A percentile compares a stretch with the other conserved stretches of the same genome.
These are phyloP conservation scores for Sarcophaga variegata DNA, from an alignment of 2,888 invertebrate species.

Conservation along the genomic window DNA sequence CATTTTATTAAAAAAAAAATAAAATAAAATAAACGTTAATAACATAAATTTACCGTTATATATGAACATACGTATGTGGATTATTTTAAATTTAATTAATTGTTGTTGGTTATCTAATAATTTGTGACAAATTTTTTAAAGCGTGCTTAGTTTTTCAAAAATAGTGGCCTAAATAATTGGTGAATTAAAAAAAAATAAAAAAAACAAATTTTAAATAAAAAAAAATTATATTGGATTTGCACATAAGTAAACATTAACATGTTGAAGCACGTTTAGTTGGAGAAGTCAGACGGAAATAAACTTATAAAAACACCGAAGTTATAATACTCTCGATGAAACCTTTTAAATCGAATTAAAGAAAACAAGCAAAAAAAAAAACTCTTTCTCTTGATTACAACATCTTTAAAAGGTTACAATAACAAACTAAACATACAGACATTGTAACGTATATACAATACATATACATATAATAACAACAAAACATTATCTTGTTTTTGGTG, in stretches of 20 bases:
- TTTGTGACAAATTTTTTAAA: constrained; percentile 38
- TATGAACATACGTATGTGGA: neutral
- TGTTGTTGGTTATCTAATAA: constrained; percentile 57
- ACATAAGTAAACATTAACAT: constrained; percentile 61
- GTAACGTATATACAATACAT: neutral
- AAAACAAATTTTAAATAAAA: neutral
- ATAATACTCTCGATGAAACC: constrained; percentile 1
- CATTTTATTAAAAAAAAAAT: neutral
- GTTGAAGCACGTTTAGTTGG: constrained; percentile 72
- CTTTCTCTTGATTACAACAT: constrained; percentile 45
- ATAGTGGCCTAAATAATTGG: constrained; percentile 55
- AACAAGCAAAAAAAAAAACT: constrained; percentile 20
- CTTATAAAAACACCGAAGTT: no score
- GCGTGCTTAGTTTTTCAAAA: constrained; percentile 32
- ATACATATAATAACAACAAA: constrained; percentile 47
- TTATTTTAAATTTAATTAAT: constrained; percentile 33
- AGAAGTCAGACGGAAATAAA: constrained; percentile 39
- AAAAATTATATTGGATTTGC: neutral
- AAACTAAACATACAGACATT: constrained; percentile 15
- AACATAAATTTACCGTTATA: constrained; percentile 4
- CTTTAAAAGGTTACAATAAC: constrained; percentile 42
- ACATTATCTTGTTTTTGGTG: neutral
- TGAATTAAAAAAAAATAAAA: neutral
- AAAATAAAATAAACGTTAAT: neutral
- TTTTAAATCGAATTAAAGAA: constrained; percentile 42